Percentiles rank a stretch among this genome's conserved stretches.
These are phyloP conservation scores for Solenopsis invicta DNA, from an alignment of 1,140 invertebrate species.

Conservation along the genomic window DNA sequence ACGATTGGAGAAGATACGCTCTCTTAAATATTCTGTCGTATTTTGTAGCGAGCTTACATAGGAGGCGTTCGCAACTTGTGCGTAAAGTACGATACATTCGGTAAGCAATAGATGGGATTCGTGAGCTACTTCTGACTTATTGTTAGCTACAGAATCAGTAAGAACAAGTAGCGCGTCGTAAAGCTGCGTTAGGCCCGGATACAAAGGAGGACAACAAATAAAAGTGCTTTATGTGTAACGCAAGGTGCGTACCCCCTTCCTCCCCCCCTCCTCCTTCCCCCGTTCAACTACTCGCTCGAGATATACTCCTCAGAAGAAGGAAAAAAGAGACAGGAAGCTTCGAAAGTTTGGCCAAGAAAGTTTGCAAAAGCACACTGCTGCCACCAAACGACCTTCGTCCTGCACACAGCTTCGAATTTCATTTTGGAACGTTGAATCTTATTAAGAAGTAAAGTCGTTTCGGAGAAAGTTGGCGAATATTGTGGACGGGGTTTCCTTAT, in stretches of 20 bases:
- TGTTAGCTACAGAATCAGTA: background rate
- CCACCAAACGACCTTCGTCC: slow-evolving; percentile 73
- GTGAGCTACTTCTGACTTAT: background rate
- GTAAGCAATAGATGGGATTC: background rate
- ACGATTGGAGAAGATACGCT: slow-evolving; percentile 21
- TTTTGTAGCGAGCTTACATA: background rate
- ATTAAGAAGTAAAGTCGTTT: slow-evolving; percentile 80
- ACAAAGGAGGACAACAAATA: background rate
- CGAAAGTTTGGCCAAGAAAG: slow-evolving; percentile 69
- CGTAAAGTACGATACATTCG: background rate
- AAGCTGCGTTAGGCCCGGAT: background rate
- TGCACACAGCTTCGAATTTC: slow-evolving; percentile 76
- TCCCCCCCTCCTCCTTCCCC: too few species aligned
- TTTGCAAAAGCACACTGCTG: slow-evolving; percentile 67
- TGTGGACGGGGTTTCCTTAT: slow-evolving; percentile 70
- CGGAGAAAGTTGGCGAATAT: slow-evolving; percentile 75
- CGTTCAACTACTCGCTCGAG: background rate
- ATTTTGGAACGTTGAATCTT: slow-evolving; percentile 78
- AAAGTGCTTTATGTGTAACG: slow-evolving; percentile 26
- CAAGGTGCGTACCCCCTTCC: slow-evolving; percentile 5
- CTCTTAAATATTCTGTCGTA: background rate
- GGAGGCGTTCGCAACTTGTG: background rate
- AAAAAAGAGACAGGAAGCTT: slow-evolving; percentile 65
- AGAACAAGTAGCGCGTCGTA: background rate
- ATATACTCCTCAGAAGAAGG: slow-evolving; percentile 32